Evolutionary conservation across 2,113 vertebrate genomes (phyloP), one percentile per base, ranked within the genome.

Genomic region (Anolis sagrei): DNA sequence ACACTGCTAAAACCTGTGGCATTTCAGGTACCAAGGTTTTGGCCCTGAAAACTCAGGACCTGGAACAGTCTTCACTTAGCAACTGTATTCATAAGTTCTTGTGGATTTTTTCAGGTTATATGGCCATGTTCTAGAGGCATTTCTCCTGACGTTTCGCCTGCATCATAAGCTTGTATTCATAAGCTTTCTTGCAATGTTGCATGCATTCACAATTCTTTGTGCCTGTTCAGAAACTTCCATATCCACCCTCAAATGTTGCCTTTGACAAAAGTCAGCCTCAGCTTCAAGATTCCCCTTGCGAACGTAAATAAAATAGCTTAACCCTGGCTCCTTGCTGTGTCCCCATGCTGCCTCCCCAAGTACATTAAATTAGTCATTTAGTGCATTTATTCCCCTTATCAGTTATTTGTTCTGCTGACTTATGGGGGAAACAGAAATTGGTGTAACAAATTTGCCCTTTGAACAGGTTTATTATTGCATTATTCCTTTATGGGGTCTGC

Each of bases 401-500:
- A 89, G 84, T 89, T 93, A 93, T 96, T 95, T 93, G 88, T 96
- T 96, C 89, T 95, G 92, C 92, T 97, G 95, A 96, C 92, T 95
- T 95, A 93, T 69, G 90, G 86, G 83, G 49, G 79, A 94, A 95
- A 84, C 85, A 89, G 87, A 92, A 95, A 96, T 93, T 93, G 88
- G 89, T 88, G 83, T 84, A 90, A 94, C 93, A 93, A 95, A 95
- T 95, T 93, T 79, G 83, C 0, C 21, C 83, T 92, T 94, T 91
- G 93, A 95, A 93, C 94, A 95, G 93, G 91, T 94, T 95, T 95
- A 92, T 95, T 95, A 97, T 94, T 95, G 73, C 87, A 92, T 95
- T 95, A 95, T 95, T 94, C 86, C 92, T 96, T 96, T 95, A 95
- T 90, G 89, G 92, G 93, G 92, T 90, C 89, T 89, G 94, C 85